Base-by-base conservation (phyloP, 2,797 vertebrate species). In the Passerculus sandwichensis region DNA sequence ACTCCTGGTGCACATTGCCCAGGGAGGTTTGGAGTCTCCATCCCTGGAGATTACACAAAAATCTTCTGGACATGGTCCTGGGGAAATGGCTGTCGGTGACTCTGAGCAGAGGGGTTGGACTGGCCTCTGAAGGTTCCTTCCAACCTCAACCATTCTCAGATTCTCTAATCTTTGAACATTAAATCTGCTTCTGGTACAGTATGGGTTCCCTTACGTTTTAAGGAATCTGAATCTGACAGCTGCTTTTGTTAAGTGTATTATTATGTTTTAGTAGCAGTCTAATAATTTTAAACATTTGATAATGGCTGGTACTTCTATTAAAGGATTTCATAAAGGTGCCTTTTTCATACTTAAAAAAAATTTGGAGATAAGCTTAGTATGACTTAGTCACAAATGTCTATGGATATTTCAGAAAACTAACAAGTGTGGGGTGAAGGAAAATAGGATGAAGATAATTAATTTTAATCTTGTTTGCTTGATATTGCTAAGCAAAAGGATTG, bases 401-500 rank as follows among this genome's bases (percentile, higher is more conserved):
- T 50, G 60, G 36, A 22, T 92, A 57, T 72, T 88, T 93, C 42
- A 60, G 71, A 57, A 84, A 85, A 73, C n/a, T 29, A 86, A 38
- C 21, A 67, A 87, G 17, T 70, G 23, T 6, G 2, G 20, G 22
- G 36, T 59, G 89, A 57, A 88, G 47, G 36, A 85, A 85, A 89
- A 91, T 18, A 85, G 9, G 66, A 79, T 81, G 20, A 69, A 80
- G 48, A 72, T 6, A 89, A 48, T 47, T 88, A 26, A 5, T 90
- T 92, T 85, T 80, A 61, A 85, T 95, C 62, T 72, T 69, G 71
- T 87, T 96, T 88, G 12, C 32, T 77, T 75, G 54, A 59, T 82
- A 91, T 75, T 80, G 65, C 69, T 79, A 93, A 81, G 79, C 83
- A 93, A 86, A 75, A 67, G 45, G 23, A 80, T 86, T 81, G 67